phyloP scores from a whole-genome alignment of 2,888 invertebrate species.

The Ramazzottius varieornatus region DNA sequence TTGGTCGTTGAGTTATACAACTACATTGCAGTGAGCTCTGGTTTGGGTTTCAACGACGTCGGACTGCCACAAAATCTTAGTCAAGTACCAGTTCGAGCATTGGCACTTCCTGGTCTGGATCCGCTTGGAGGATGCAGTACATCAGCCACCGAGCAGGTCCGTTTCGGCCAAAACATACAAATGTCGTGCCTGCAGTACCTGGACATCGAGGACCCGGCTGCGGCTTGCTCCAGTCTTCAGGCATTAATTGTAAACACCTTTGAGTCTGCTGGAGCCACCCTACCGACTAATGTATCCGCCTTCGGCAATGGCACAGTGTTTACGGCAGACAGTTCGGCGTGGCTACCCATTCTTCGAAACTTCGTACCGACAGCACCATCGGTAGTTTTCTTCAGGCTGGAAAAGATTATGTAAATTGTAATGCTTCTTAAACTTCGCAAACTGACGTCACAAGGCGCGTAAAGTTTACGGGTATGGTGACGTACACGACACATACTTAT shows the following conservation, averaged over 20 bases:
- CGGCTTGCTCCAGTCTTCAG: constrained; percentile 10
- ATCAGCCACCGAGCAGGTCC: background rate
- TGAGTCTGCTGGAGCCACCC: constrained; percentile 16
- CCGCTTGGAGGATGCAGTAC: background rate
- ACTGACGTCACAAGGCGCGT: too few species aligned
- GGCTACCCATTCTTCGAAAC: background rate
- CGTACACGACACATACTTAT: too few species aligned
- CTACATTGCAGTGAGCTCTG: background rate
- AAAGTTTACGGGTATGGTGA: too few species aligned
- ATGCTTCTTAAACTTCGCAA: background rate
- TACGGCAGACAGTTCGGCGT: background rate
- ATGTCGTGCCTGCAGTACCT: constrained; percentile 18
- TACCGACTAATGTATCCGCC: constrained; percentile 15
- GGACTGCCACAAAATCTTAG: too few species aligned
- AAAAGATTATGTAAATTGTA: too few species aligned
- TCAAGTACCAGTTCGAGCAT: too few species aligned
- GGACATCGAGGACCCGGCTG: background rate
- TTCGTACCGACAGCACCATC: background rate
- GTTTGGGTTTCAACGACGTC: too few species aligned
- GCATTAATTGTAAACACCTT: constrained; percentile 20
- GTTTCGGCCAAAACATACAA: constrained; percentile 19
- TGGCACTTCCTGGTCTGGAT: background rate
- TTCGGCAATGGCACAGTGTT: background rate
- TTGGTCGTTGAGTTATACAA: background rate
- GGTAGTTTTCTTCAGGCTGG: background rate